Percentiles rank a stretch among this genome's conserved stretches.
phyloP scores from a whole-genome alignment of 1,140 invertebrate species.

The Drosophila virilis region DNA sequence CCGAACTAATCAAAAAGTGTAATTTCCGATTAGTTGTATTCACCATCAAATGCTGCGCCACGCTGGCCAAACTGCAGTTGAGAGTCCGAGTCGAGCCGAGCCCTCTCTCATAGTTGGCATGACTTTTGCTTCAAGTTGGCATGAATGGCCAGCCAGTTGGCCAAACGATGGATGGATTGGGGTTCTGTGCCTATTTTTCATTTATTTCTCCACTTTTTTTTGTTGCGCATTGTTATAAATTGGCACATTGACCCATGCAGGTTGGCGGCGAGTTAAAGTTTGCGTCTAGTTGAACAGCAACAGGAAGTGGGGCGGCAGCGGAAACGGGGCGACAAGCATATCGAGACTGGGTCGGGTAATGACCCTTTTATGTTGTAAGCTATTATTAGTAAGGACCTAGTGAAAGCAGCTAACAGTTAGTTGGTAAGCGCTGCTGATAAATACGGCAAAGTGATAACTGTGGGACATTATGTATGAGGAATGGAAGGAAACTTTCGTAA shows the following conservation, averaged over 20 bases:
- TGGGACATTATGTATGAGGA: background rate
- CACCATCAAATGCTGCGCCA: constrained; percentile 56
- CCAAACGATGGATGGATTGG: constrained; percentile 4
- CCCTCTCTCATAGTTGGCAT: constrained; percentile 38
- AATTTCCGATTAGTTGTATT: constrained; percentile 83
- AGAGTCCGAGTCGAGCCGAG: background rate
- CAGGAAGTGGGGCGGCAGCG: constrained; percentile 19
- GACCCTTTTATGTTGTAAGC: constrained; percentile 66
- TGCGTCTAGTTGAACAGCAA: constrained; percentile 35
- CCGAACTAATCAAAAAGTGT: constrained; percentile 83
- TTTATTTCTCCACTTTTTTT: constrained; percentile 23
- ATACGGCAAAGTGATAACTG: constrained; percentile 28
- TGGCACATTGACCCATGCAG: constrained; percentile 69
- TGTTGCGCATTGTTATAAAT: constrained; percentile 70
- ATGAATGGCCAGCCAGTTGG: constrained; percentile 13
- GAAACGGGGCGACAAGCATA: background rate
- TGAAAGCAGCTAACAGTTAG: constrained; percentile 33
- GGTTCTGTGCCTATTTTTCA: constrained; percentile 27
- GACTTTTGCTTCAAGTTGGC: constrained; percentile 46
- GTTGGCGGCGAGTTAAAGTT: constrained; percentile 35
- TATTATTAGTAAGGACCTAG: constrained; percentile 27
- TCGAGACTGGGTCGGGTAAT: constrained; percentile 48
- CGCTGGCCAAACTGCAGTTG: constrained; percentile 24
- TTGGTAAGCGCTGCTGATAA: constrained; percentile 14
- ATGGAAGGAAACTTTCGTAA: background rate